A percentile compares a stretch with the other conserved stretches of the same genome.
These are phyloP conservation scores for Astatoreochromis straeleni DNA, from an alignment of 2,113 vertebrate genomes.

Conservation along the genomic window DNA sequence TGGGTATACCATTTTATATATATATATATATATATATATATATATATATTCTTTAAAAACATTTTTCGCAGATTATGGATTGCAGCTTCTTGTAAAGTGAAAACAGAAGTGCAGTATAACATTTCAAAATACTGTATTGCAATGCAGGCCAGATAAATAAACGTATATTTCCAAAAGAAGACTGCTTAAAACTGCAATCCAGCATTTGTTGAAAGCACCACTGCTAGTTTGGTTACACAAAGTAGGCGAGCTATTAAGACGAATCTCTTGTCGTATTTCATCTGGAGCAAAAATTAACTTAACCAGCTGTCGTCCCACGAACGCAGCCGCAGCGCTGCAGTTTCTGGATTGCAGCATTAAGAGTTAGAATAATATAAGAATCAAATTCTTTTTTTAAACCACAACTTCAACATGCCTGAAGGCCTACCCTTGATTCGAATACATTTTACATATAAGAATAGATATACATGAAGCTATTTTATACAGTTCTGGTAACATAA, in stretches of 20 bases:
- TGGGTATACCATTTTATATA: slow-evolving; percentile 12
- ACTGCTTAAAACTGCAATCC: slow-evolving; percentile 63
- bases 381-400: slow-evolving; percentile 12
- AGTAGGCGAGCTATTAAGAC: not conserved
- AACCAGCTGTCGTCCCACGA: slow-evolving; percentile 15
- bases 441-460: slow-evolving; percentile 66
- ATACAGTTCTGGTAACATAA: slow-evolving; percentile 63
- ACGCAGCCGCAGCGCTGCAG: slow-evolving; percentile 23
- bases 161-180: slow-evolving; percentile 24
- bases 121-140: slow-evolving; percentile 58
- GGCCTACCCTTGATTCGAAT: slow-evolving; percentile 59
- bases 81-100: slow-evolving; percentile 26
- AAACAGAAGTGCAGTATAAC: slow-evolving; percentile 41
- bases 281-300: slow-evolving; percentile 11
- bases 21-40: not conserved
- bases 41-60: slow-evolving; percentile 7
- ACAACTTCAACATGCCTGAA: slow-evolving; percentile 57
- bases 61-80: slow-evolving; percentile 8
- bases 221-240: slow-evolving; percentile 39
- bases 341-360: slow-evolving; percentile 66
- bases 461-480: slow-evolving; percentile 62
- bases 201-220: slow-evolving; percentile 50
- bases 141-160: slow-evolving; percentile 50
- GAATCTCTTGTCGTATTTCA: not conserved
- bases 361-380: slow-evolving; percentile 36